Base-by-base conservation (phyloP, 1,140 invertebrate species). In the Bombus ignitus region DNA sequence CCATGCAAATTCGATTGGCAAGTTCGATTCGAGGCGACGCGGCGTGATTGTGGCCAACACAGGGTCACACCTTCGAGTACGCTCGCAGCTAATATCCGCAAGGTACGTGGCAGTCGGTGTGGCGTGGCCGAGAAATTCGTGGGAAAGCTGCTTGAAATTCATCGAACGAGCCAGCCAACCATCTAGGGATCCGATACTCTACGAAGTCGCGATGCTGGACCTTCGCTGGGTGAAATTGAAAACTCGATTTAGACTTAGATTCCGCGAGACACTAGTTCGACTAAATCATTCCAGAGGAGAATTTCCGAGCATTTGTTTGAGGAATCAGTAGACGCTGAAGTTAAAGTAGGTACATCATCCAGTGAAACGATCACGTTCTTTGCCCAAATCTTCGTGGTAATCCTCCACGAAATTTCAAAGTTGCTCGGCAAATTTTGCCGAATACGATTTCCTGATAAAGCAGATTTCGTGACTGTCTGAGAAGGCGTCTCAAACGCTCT, bases 1-100 rank as follows among this genome's bases (percentile, higher is more conserved):
- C 81, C 86, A 89, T 90, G 90, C 86, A 92, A 93, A 93, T 93
- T 87, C 88, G 87, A 92, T 93, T 93, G 86, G 74, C 75, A 89
- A 93, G 89, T 92, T 93, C 86, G 73, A 90, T 88, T 80, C 47
- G 71, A 37, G 12, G 35, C 22, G 81, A 42, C 37, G 47, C 47
- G 6, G 71, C 42, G 68, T 78, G 73, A 77, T 77, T 82, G 74
- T 66, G 71, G 79, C 25, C 62, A 32, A 28, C 53, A 28, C 12
- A 32, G 53, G 39, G 70, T 32, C 70, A 47, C 59, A 73, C 72
- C 57, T 76, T 80, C 82, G 80, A 72, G 66, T 90, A 68, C 68
- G 77, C 44, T 59, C 79, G 70, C 65, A 53, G 59, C 85, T 90
- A 90, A 90, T 86, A 88, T 88, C 81, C 59, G 59, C 75, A 68